These are phyloP conservation scores for Trissolcus basalis DNA, from an alignment of 1,140 invertebrate genomes.

Conservation along the genomic window DNA sequence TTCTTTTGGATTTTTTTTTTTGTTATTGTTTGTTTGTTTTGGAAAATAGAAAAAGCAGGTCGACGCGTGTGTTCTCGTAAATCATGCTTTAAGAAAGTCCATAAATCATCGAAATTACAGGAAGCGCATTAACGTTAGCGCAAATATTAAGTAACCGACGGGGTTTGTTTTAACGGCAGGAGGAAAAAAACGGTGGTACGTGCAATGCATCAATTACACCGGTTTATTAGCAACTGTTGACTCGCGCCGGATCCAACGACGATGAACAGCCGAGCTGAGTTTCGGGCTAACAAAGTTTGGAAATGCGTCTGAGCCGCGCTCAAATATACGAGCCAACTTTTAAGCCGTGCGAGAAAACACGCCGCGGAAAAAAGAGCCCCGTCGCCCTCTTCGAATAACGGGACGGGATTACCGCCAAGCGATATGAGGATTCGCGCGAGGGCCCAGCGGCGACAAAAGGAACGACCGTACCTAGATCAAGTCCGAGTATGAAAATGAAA, in stretches of 20 bases:
- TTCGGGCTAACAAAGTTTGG: conserved; percentile 33
- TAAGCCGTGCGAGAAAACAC: conserved; percentile 30
- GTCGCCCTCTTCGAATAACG: conserved; percentile 8
- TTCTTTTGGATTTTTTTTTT: no score
- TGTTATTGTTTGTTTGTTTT: no score
- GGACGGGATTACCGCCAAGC: conserved; percentile 31
- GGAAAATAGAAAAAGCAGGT: no score
- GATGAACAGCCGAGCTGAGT: conserved; percentile 18
- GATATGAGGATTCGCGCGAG: conserved; percentile 26
- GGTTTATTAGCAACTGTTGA: conserved; percentile 36
- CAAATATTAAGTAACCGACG: conserved; percentile 18
- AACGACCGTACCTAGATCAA: conserved; percentile 6
- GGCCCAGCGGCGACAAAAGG: not conserved
- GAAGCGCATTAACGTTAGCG: conserved; percentile 15
- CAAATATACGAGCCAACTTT: conserved; percentile 47
- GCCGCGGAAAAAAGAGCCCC: conserved; percentile 15
- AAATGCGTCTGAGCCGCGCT: conserved; percentile 30
- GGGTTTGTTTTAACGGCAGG: conserved; percentile 8
- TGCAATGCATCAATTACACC: conserved; percentile 27
- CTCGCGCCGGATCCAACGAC: conserved; percentile 20
- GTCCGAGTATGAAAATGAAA: conserved; percentile 30
- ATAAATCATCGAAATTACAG: conserved; percentile 23
- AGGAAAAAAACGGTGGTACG: conserved; percentile 9
- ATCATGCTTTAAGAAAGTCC: not conserved
- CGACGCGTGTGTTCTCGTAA: no score